These are phyloP conservation scores for Micrasema longulum DNA, from an alignment of 1,140 invertebrate genomes.

Conservation along the genomic window DNA sequence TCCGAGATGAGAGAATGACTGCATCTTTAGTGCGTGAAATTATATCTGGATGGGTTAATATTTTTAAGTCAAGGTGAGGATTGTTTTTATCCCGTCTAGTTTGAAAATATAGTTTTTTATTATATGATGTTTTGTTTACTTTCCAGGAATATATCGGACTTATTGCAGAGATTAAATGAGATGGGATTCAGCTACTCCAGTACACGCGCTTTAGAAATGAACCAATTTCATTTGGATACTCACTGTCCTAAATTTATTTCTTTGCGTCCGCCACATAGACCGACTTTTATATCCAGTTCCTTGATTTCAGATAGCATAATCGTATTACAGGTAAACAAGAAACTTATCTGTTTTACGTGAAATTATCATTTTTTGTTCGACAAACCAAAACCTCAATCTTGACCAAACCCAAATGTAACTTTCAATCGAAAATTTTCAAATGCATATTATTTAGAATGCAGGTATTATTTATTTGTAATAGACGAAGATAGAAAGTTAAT, in stretches of 20 bases:
- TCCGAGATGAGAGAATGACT: slow-evolving; percentile 74
- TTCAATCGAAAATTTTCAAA: too few species aligned
- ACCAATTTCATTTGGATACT: slow-evolving; percentile 74
- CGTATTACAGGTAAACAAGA: slow-evolving; percentile 70
- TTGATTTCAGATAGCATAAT: slow-evolving; percentile 73
- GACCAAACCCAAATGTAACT: too few species aligned
- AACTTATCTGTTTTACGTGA: too few species aligned
- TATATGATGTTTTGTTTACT: background rate
- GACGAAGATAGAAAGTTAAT: too few species aligned
- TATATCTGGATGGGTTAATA: slow-evolving; percentile 82
- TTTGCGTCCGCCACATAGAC: slow-evolving; percentile 71
- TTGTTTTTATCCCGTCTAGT: background rate
- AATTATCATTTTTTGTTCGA: too few species aligned
- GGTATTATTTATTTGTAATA: too few species aligned
- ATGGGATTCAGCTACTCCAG: slow-evolving; percentile 64
- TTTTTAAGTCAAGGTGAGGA: slow-evolving; percentile 72
- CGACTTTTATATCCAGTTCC: slow-evolving; percentile 69
- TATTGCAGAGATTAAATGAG: slow-evolving; percentile 61
- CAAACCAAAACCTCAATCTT: too few species aligned
- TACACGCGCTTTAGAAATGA: slow-evolving; percentile 64
- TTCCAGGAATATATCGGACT: slow-evolving; percentile 61
- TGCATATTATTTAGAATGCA: too few species aligned
- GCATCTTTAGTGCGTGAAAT: slow-evolving; percentile 71
- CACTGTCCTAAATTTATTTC: slow-evolving; percentile 79
- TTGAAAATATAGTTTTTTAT: background rate